Percentiles rank a stretch among this genome's conserved stretches.
These are phyloP conservation scores for Subacronicta megacephala DNA, from an alignment of 2,888 invertebrate genomes.

Conservation along the genomic window DNA sequence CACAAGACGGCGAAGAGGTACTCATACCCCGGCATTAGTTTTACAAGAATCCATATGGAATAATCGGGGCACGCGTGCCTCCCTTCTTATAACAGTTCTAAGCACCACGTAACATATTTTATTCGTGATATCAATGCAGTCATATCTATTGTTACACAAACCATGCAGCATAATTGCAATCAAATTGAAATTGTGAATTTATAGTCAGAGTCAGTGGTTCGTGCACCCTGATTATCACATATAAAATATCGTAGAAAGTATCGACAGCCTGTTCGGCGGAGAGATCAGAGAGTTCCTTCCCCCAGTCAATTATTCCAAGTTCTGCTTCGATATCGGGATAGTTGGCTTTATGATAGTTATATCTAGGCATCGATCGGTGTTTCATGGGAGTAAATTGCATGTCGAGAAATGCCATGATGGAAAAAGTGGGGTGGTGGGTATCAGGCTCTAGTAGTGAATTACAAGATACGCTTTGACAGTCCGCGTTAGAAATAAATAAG, in stretches of 20 bases:
- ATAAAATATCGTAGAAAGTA: constrained; percentile 8
- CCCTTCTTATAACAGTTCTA: too few species aligned
- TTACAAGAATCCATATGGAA: too few species aligned
- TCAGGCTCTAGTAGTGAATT: constrained; percentile 6
- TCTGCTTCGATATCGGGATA: background rate
- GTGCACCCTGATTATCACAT: constrained; percentile 1
- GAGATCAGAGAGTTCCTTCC: background rate
- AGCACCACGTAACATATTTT: too few species aligned
- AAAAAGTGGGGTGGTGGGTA: constrained; percentile 10
- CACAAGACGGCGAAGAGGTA: too few species aligned
- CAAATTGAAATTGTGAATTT: constrained; percentile 5
- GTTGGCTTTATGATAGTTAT: constrained; percentile 5
- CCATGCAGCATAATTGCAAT: too few species aligned
- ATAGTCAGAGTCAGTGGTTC: constrained; percentile 1
- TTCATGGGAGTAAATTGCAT: constrained; percentile 5
- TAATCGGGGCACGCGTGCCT: too few species aligned
- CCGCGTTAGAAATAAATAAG: background rate
- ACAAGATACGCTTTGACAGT: constrained; percentile 1
- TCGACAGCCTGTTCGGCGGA: constrained; percentile 1
- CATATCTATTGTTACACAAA: too few species aligned
- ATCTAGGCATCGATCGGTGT: background rate
- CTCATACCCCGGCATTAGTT: too few species aligned
- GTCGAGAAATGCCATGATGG: background rate
- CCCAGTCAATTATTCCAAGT: constrained; percentile 4
- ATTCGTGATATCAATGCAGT: too few species aligned